Conservation (phyloP, 2,113 vertebrate species). For the Nycticryphes semicollaris region DNA sequence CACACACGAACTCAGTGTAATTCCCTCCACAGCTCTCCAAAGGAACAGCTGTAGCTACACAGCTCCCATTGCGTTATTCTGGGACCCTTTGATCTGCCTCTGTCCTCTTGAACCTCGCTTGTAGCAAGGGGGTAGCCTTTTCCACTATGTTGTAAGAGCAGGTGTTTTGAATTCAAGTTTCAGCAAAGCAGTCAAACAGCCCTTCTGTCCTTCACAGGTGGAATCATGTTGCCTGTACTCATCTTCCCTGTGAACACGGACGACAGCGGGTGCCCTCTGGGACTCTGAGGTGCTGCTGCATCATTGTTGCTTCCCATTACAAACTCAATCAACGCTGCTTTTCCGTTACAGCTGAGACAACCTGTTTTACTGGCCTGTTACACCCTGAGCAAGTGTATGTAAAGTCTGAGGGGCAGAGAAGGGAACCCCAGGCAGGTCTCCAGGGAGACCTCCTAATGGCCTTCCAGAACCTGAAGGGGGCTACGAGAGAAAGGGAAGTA, state of each 20-base stretch:
- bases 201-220: neutral
- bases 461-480: too few relatives aligned
- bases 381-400: accelerated
- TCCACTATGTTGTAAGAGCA: neutral
- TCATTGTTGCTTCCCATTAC: neutral
- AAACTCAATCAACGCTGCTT: accelerated
- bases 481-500: too few relatives aligned
- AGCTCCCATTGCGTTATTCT: neutral
- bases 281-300: neutral
- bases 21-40: neutral
- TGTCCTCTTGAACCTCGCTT: neutral
- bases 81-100: neutral
- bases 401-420: neutral
- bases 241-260: neutral
- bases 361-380: neutral
- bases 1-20: neutral
- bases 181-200: neutral
- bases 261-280: neutral
- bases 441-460: too few relatives aligned
- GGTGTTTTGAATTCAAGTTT: constrained; percentile 7
- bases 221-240: neutral
- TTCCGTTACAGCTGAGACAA: neutral
- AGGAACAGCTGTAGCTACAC: neutral
- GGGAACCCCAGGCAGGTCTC: neutral
- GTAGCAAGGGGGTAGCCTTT: neutral